These are phyloP conservation scores for Ophion costatus DNA, from an alignment of 2,888 invertebrate genomes.

Conservation along the genomic window DNA sequence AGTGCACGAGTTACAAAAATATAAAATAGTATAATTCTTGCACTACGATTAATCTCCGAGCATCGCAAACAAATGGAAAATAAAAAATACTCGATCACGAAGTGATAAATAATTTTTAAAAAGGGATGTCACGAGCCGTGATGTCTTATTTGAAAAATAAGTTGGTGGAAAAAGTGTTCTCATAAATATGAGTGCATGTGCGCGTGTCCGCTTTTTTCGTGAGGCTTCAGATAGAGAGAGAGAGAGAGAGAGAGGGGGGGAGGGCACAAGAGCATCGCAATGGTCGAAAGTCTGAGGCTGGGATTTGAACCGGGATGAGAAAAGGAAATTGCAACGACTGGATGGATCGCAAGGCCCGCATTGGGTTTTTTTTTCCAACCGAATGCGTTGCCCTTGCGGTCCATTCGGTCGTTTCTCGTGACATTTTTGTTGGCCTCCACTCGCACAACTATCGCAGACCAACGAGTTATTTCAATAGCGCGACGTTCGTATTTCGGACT, in stretches of 20 bases:
- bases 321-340: slow-evolving; percentile 71
- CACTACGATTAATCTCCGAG: not conserved
- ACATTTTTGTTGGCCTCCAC: slow-evolving; percentile 80
- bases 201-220: not conserved
- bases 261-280: slow-evolving; percentile 30
- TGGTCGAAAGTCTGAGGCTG: slow-evolving; percentile 57
- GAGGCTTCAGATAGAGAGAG: not conserved
- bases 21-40: not conserved
- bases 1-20: not conserved
- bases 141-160: not conserved
- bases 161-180: not conserved
- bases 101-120: not conserved
- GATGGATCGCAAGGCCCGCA: slow-evolving; percentile 75
- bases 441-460: slow-evolving; percentile 83
- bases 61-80: slow-evolving; percentile 6
- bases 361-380: not conserved
- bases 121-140: not conserved
- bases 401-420: slow-evolving; percentile 74
- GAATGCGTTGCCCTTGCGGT: slow-evolving; percentile 71
- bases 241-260: too few relatives aligned
- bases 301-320: slow-evolving; percentile 59
- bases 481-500: slow-evolving; percentile 12
- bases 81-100: not conserved
- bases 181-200: slow-evolving; percentile 14
- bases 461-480: slow-evolving; percentile 82